These are phyloP conservation scores for Apolygus lucorum DNA, from an alignment of 1,140 invertebrate genomes.

Conservation along the genomic window DNA sequence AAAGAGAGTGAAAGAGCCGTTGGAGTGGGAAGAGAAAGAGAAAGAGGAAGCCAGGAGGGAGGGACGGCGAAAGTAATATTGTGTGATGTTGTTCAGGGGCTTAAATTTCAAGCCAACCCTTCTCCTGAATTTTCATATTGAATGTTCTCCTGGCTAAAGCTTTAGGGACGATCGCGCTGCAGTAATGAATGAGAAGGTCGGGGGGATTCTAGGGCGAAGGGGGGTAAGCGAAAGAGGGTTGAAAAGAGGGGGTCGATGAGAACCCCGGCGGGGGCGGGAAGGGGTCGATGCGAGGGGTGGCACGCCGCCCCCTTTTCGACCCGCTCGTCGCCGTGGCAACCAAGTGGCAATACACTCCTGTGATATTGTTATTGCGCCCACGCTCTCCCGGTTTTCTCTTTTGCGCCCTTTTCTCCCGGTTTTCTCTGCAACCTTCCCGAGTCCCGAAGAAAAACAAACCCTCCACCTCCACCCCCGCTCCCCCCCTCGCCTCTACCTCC, in stretches of 20 bases:
- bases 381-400: neutral
- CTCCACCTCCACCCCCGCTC: neutral
- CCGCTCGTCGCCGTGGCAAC: neutral
- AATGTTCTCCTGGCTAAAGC: constrained; percentile 1
- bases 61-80: constrained; percentile 8
- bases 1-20: neutral
- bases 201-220: neutral
- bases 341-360: constrained; percentile 12
- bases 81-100: neutral
- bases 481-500: neutral
- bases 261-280: neutral
- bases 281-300: neutral
- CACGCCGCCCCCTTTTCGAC: neutral
- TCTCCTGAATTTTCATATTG: constrained; percentile 6
- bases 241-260: neutral
- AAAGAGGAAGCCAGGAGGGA: neutral
- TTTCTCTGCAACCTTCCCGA: neutral
- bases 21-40: neutral
- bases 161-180: neutral
- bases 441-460: neutral
- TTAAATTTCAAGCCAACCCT: constrained; percentile 8
- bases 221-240: neutral
- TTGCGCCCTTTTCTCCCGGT: neutral
- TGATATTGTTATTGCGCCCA: constrained; percentile 16
- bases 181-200: neutral